Conservation (phyloP, 2,888 invertebrate species). For the Mamestra brassicae region DNA sequence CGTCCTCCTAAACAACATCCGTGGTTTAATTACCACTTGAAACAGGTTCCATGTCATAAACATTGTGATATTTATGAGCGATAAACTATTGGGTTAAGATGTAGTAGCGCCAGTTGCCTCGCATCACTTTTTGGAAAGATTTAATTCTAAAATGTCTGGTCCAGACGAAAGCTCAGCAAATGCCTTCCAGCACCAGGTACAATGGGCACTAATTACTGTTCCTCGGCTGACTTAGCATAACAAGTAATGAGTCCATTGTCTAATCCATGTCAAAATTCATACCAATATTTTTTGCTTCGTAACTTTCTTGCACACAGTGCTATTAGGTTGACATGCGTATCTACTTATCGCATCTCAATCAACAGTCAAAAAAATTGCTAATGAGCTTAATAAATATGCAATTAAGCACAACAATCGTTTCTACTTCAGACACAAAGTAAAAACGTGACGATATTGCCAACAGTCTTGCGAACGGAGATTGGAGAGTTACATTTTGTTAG, state of each 20-base stretch:
- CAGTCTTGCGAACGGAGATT: slow-evolving; percentile 12
- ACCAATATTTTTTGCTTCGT: slow-evolving; percentile 16
- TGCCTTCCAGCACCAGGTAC: background rate
- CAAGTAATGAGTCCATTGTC: slow-evolving; percentile 4
- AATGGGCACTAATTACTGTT: background rate
- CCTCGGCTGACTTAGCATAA: background rate
- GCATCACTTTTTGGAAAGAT: background rate
- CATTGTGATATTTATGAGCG: background rate
- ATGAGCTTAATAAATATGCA: slow-evolving; percentile 56
- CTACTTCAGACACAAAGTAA: slow-evolving; percentile 47
- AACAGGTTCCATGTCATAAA: slow-evolving; percentile 21
- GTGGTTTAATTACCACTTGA: slow-evolving; percentile 24
- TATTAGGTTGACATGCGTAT: slow-evolving; percentile 34
- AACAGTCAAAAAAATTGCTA: slow-evolving; percentile 45
- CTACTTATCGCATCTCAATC: slow-evolving; percentile 45
- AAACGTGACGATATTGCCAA: slow-evolving; percentile 49
- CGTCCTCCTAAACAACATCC: slow-evolving; percentile 38
- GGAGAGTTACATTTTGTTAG: slow-evolving; percentile 35
- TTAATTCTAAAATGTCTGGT: background rate
- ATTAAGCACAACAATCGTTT: slow-evolving; percentile 50
- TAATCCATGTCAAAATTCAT: slow-evolving; percentile 1
- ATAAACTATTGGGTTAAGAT: background rate
- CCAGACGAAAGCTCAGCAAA: background rate
- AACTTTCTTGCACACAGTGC: slow-evolving; percentile 47
- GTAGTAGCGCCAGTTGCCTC: background rate